Evolutionary conservation across 2,888 invertebrate species (phyloP), one percentile per base, ranked within the genome.

Genomic region (Euzetes globulus): DNA sequence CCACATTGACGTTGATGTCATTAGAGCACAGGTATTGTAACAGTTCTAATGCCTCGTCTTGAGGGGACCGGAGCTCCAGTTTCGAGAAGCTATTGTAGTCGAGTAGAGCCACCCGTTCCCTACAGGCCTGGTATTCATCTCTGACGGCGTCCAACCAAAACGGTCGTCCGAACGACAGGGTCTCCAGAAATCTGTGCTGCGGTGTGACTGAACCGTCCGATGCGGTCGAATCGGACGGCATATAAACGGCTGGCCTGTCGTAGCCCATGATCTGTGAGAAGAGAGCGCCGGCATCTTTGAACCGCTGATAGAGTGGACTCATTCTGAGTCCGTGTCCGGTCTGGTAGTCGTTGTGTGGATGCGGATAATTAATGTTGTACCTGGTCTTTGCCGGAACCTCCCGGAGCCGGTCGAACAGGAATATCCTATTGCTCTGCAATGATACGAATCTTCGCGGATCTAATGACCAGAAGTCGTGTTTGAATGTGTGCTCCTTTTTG

Each of bases 201-300:
- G 1, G 29, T 22, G 4, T 33, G 17, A n/a, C 7, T 13, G 15
- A 17, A n/a, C 37, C 71, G 17, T 73, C 71, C 7, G 29, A 37
- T 37, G 72, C 71, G 37, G 50, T 55, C 15, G 45, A 33, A 22
- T 72, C 68, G 60, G 52, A 11, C 1, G 25, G 29, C 11, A 75
- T 27, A 47, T 72, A 75, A n/a, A 75, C 75, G 1, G 71, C 88
- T 0, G 97, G 95, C 77, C 97, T 85, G 83, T 98, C 98, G 82
- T 97, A 98, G 0, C 97, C 97, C 94, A 97, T 97, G 37, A 93
- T 92, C 83, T 97, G 96, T 0, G 94, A 94, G 82, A 98, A 98
- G 7, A 94, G 91, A 0, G 94, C 98, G 0, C 96, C 96, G 13
- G 90, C 91, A 81, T 92, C 92, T 78, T 91, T 87, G 19, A 97